A percentile compares a stretch with the other conserved stretches of the same genome.
Evolutionary conservation across 2,888 invertebrate species (phyloP).

Genomic region (Drosophila multiciliata): DNA sequence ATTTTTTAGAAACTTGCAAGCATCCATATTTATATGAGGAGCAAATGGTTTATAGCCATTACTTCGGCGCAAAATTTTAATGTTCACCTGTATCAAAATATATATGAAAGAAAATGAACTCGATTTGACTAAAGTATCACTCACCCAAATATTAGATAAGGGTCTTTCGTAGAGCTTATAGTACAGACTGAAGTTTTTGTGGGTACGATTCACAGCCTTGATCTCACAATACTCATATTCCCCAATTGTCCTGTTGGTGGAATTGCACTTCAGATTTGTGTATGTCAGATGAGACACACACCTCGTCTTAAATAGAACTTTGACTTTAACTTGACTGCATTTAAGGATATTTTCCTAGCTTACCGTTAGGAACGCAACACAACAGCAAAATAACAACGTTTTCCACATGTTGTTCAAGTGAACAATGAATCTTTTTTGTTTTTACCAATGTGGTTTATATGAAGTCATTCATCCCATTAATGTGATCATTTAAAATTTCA

Average conservation of each 20-base stretch:
- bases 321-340: background rate
- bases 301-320: background rate
- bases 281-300: background rate
- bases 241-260: background rate
- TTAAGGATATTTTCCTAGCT: background rate
- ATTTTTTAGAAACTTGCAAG: background rate
- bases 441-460: no score
- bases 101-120: no score
- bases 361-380: background rate
- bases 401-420: background rate
- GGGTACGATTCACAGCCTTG: conserved; percentile 4
- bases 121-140: no score
- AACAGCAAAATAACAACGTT: background rate
- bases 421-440: background rate
- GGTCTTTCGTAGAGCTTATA: background rate
- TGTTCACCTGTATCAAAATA: background rate
- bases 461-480: no score
- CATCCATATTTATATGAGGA: background rate
- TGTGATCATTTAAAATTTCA: background rate
- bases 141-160: background rate
- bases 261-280: background rate
- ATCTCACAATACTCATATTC: background rate
- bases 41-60: conserved; percentile 1
- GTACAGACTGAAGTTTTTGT: background rate
- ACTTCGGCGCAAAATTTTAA: background rate